These are phyloP conservation scores for Sinodicranocentrus sp. DNA, from an alignment of 2,888 invertebrate species.

Conservation along the genomic window DNA sequence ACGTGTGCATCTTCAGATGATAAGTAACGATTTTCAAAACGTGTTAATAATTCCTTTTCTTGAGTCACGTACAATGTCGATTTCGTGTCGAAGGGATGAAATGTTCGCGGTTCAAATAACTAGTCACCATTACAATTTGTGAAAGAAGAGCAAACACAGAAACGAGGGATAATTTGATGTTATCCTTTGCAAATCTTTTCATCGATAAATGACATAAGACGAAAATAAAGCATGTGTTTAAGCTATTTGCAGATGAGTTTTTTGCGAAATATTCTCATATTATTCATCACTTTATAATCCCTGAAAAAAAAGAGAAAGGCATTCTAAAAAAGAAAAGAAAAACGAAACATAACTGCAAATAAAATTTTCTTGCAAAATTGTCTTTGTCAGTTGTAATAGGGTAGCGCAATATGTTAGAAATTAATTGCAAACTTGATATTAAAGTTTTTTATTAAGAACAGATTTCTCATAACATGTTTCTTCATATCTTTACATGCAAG, in stretches of 20 bases:
- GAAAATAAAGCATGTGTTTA: not conserved
- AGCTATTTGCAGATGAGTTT: too few relatives aligned
- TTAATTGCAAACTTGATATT: not conserved
- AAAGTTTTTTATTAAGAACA: not conserved
- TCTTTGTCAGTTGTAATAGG: conserved; percentile 19
- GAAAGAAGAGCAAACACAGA: conserved; percentile 18
- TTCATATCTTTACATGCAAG: too few relatives aligned
- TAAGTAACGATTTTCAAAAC: conserved; percentile 32
- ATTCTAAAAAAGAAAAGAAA: not conserved
- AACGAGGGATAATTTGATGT: conserved; percentile 11
- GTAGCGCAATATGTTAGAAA: conserved; percentile 33
- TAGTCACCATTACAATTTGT: not conserved
- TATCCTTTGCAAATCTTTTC: not conserved
- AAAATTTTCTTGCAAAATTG: conserved; percentile 33
- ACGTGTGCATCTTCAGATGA: conserved; percentile 44
- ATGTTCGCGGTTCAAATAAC: not conserved
- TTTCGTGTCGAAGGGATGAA: conserved; percentile 18
- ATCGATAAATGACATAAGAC: not conserved
- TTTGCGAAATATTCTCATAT: conserved; percentile 14
- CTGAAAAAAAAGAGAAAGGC: conserved; percentile 33
- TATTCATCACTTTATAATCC: conserved; percentile 7
- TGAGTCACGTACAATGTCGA: conserved; percentile 34
- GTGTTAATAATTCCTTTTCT: conserved; percentile 39
- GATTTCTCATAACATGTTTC: not conserved
- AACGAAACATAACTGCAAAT: not conserved